These are phyloP conservation scores for Xiphydria camelus DNA, from an alignment of 2,888 invertebrate genomes.

Conservation along the genomic window DNA sequence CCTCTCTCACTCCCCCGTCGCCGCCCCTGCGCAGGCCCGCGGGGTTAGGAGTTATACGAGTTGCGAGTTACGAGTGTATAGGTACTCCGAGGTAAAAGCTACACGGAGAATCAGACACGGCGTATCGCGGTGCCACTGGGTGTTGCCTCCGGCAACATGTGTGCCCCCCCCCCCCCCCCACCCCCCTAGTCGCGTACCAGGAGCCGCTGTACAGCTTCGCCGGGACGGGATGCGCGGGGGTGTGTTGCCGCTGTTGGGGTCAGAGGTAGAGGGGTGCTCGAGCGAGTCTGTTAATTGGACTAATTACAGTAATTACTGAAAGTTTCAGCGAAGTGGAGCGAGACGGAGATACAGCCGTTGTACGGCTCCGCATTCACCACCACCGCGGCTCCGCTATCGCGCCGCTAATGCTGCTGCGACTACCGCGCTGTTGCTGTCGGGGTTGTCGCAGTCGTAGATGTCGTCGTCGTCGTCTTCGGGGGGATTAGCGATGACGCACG, in stretches of 20 bases:
- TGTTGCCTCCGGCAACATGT: not conserved
- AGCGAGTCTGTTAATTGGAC: slow-evolving; percentile 58
- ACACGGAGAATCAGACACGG: not conserved
- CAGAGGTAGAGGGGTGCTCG: slow-evolving; percentile 42
- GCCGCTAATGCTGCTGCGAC: not conserved
- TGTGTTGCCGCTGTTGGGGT: slow-evolving; percentile 22
- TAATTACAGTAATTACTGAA: slow-evolving; percentile 59
- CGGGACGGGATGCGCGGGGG: slow-evolving; percentile 9
- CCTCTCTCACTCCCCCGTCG: slow-evolving; percentile 5
- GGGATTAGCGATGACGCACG: slow-evolving; percentile 44
- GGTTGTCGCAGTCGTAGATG: slow-evolving; percentile 15
- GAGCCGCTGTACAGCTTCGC: not conserved
- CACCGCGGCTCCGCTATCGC: not conserved
- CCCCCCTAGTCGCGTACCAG: not conserved
- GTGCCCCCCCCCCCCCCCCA: not conserved
- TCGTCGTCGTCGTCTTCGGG: slow-evolving; percentile 7
- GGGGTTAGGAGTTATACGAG: not conserved
- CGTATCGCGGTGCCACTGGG: not conserved
- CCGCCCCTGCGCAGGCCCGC: not conserved
- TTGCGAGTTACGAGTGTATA: not conserved
- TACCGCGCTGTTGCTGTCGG: not conserved
- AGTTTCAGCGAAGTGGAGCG: slow-evolving; percentile 45
- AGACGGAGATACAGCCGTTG: slow-evolving; percentile 36
- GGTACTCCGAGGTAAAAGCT: not conserved
- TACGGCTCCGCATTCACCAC: slow-evolving; percentile 38